phyloP scores from a whole-genome alignment of 2,888 invertebrate genomes.

The Synergus laeviventris region DNA sequence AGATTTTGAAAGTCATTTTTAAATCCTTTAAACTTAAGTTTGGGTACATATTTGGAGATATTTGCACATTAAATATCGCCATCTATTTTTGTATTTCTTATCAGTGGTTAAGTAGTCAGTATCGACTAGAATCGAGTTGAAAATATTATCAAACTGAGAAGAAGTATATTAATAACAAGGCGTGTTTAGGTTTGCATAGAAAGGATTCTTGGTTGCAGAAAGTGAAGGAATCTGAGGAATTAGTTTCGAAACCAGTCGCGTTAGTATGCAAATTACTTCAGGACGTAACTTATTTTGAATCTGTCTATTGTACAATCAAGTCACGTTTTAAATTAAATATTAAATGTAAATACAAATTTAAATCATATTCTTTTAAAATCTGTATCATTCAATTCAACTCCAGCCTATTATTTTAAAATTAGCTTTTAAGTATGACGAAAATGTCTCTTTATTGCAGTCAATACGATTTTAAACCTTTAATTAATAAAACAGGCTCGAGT shows the following conservation, averaged over 20 bases:
- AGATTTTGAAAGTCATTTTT: background rate
- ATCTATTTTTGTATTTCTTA: background rate
- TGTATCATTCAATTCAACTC: background rate
- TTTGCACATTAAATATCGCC: background rate
- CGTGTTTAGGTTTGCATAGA: background rate
- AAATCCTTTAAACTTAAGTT: too few species aligned
- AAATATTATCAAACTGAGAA: background rate
- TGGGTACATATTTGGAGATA: background rate
- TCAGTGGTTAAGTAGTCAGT: background rate
- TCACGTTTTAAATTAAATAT: background rate
- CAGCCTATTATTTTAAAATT: background rate
- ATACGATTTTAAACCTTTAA: background rate
- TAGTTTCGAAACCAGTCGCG: background rate
- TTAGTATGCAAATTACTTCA: background rate
- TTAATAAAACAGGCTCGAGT: background rate
- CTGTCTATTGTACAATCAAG: background rate
- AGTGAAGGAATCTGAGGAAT: background rate
- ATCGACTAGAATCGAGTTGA: background rate
- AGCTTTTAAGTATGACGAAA: background rate
- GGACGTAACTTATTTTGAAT: background rate
- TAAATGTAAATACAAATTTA: background rate
- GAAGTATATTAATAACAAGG: background rate
- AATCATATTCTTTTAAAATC: too few species aligned
- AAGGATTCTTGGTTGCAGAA: background rate
- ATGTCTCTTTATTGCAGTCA: conserved; percentile 1